Conservation (phyloP, 2,797 vertebrate species). For the Sebastes nivosus region DNA sequence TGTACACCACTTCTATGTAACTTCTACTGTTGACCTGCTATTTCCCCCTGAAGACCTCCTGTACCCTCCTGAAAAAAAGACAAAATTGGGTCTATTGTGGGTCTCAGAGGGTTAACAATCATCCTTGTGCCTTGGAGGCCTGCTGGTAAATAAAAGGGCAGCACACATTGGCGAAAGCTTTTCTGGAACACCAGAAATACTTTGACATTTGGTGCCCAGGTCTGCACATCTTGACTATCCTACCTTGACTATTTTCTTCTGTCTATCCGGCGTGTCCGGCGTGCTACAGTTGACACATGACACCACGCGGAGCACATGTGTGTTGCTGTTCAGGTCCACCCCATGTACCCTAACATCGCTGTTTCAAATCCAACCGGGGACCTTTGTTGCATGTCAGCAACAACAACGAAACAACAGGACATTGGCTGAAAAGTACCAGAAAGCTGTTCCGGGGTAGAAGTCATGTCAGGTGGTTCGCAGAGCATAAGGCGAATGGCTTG, state of each 20-base stretch:
- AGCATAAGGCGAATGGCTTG: too few relatives aligned
- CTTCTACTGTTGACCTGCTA: too few relatives aligned
- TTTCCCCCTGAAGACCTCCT: too few relatives aligned
- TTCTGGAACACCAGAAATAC: not conserved
- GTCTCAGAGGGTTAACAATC: not conserved
- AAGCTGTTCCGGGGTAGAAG: not conserved
- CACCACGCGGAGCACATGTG: not conserved
- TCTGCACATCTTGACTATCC: not conserved
- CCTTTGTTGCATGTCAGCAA: not conserved
- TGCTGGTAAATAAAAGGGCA: not conserved
- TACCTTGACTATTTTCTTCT: not conserved
- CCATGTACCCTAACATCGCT: not conserved
- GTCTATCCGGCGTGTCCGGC: not conserved
- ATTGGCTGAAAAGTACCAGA: not conserved
- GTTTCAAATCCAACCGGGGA: not conserved
- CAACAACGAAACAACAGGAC: too few relatives aligned
- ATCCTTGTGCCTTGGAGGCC: not conserved
- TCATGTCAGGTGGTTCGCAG: not conserved
- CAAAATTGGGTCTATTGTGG: too few relatives aligned
- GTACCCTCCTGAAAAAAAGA: too few relatives aligned
- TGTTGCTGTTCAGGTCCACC: not conserved
- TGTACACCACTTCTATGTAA: too few relatives aligned
- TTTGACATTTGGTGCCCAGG: not conserved
- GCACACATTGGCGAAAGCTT: not conserved
- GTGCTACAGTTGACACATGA: not conserved